Conservation (phyloP, 1,140 invertebrate genomes). For the Neocloeon triangulifer region DNA sequence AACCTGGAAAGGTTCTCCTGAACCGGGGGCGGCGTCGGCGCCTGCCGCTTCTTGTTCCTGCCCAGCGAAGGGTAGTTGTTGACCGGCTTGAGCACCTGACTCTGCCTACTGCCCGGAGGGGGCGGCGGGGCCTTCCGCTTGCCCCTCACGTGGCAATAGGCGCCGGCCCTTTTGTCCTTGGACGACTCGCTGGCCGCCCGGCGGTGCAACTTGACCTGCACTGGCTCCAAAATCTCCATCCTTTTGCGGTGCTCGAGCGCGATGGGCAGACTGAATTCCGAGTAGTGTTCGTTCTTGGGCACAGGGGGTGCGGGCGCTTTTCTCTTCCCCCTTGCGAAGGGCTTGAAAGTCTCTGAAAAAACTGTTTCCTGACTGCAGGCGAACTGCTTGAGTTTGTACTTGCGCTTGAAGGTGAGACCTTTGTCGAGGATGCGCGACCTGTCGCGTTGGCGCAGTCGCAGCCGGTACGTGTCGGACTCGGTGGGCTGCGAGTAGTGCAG, state of each 20-base stretch:
- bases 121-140: slow-evolving; percentile 48
- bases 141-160: slow-evolving; percentile 38
- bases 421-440: slow-evolving; percentile 24
- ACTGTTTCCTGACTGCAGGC: background rate
- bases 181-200: slow-evolving; percentile 28
- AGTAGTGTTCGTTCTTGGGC: slow-evolving; percentile 3
- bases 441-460: slow-evolving; percentile 31
- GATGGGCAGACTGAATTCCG: slow-evolving; percentile 8
- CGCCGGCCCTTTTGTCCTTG: slow-evolving; percentile 20
- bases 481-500: too few species aligned
- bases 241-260: slow-evolving; percentile 6
- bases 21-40: slow-evolving; percentile 1
- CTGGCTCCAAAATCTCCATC: slow-evolving; percentile 10
- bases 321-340: slow-evolving; percentile 13
- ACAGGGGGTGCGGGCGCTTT: slow-evolving; percentile 14
- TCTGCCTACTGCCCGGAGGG: too few species aligned
- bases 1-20: too few species aligned
- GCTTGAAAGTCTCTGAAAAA: slow-evolving; percentile 8
- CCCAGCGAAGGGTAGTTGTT: slow-evolving; percentile 1
- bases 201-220: slow-evolving; percentile 15
- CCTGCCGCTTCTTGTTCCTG: background rate
- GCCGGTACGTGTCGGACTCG: slow-evolving; percentile 32
- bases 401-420: slow-evolving; percentile 31
- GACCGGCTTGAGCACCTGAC: too few species aligned
- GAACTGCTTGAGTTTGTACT: slow-evolving; percentile 24